These are phyloP conservation scores for Anas platyrhynchos DNA, from an alignment of 2,113 vertebrate species.

Conservation along the genomic window DNA sequence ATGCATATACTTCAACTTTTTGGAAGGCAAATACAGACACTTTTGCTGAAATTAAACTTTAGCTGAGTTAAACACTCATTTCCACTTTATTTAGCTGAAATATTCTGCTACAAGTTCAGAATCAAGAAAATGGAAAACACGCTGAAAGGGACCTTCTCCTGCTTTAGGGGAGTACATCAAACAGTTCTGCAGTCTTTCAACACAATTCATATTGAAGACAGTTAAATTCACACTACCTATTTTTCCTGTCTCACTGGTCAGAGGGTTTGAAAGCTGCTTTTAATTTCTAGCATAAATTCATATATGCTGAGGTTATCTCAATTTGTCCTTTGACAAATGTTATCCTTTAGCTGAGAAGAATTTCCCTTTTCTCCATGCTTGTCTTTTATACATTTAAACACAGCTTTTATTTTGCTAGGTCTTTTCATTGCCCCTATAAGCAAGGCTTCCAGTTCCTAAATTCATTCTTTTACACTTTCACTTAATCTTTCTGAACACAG, in stretches of 20 bases:
- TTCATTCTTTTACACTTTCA: neutral
- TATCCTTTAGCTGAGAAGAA: neutral
- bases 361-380: neutral
- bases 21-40: neutral
- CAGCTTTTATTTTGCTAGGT: neutral
- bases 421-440: neutral
- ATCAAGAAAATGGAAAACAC: neutral
- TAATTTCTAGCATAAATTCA: slow-evolving; percentile 14
- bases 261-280: neutral
- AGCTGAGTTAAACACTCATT: neutral
- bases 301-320: neutral
- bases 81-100: neutral
- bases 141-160: neutral
- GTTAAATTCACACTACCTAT: neutral
- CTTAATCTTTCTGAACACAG: neutral
- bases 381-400: neutral
- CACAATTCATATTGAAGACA: neutral
- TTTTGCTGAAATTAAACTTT: neutral
- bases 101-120: neutral
- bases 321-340: neutral
- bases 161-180: neutral
- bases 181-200: neutral
- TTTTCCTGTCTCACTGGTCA: neutral
- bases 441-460: neutral
- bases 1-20: neutral